Evolutionary conservation across 2,797 vertebrate genomes (phyloP), one percentile per base, ranked within the genome.

Genomic region (Acridotheres tristis): DNA sequence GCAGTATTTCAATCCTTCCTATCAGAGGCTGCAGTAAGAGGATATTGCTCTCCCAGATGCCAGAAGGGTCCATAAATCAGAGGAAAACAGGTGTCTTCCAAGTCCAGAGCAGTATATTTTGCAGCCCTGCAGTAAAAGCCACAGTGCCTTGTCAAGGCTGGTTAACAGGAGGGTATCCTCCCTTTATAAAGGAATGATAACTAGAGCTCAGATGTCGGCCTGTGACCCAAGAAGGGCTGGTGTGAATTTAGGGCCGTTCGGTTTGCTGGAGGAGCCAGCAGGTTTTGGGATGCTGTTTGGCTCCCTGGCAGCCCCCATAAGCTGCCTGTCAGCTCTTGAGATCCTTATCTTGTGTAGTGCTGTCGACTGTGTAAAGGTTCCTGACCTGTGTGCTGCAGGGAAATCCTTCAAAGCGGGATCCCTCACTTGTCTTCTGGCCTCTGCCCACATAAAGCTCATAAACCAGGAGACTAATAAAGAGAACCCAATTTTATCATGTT

Each of bases 31-130:
- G 43, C 85, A 93, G 48, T 68, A 88, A 94, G 57, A 62, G 82
- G 75, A 88, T 92, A 80, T 69, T 82, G 22, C 84, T 96, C 62
- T 77, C n/a, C 65, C 86, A 61, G 61, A 87, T 95, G 84, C 91
- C 81, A 75, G 77, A 94, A 86, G 47, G 23, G 21, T 80, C 77
- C 71, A 82, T 97, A 95, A 95, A 96, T 97, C 94, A 93, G 48
- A 84, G 40, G 26, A 30, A 87, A 96, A 38, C 95, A 96, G 95
- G 95, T 96, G 92, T 80, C 91, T 94, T 95, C 90, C 71, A 57
- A 92, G 61, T 79, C 48, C 66, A n/a, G 55, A 77, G 82, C 65
- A 45, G 76, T 96, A 75, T 91, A 85, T 90, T 96, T 92, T 89
- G 87, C 74, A 86, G 63, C 45, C 65, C 30, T 67, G 66, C 88